Base-by-base conservation (phyloP, 1,140 invertebrate species). In the Temnothorax nylanderi region DNA sequence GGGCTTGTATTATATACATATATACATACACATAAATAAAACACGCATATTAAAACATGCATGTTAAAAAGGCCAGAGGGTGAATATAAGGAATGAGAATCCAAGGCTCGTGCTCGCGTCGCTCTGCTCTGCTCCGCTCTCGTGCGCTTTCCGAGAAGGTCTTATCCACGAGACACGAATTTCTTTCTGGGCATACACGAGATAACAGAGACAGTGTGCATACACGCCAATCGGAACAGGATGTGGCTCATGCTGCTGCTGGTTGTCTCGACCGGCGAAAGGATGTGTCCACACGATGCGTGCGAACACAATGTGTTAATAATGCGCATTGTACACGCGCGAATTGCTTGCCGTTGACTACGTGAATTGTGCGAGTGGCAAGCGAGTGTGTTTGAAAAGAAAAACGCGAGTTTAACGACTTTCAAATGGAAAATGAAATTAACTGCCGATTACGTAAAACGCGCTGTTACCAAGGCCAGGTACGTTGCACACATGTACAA, bases 111-210 rank as follows among this genome's bases (percentile, higher is more conserved):
- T 77, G 72, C 32, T 26, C 76, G 65, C 34, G 13, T 0, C 1
- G 34, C 8, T 41, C 18, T 2, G 34, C 18, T 65, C 54, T 16
- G 51, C n/a, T 21, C 32, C 37, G 51, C 18, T 54, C 72, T 54
- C 72, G 51, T 5, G n/a, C 13, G 47, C 41, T 84, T 74, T 84
- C 67, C 67, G 26, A 82, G 65, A 82, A 71, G 51, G 51, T 82
- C 80, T 84, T 84, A 84, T 84, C 80, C 67, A 51, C 51, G 54
- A 74, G 54, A 84, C 54, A 60, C 69, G 54, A 84, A 49, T 82
- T 74, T 74, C 65, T 81, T 81, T 81, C 69, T 62, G 51, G 6
- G 26, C 16, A n/a, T 47, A 44, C 41, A 47, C 26, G 16, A 56
- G 67, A 74, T 54, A 82, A 34, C 56, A 47, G 16, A 72, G 65